Percentiles rank a stretch among this genome's conserved stretches.
phyloP scores from a whole-genome alignment of 2,797 vertebrate genomes.

The Miichthys miiuy region DNA sequence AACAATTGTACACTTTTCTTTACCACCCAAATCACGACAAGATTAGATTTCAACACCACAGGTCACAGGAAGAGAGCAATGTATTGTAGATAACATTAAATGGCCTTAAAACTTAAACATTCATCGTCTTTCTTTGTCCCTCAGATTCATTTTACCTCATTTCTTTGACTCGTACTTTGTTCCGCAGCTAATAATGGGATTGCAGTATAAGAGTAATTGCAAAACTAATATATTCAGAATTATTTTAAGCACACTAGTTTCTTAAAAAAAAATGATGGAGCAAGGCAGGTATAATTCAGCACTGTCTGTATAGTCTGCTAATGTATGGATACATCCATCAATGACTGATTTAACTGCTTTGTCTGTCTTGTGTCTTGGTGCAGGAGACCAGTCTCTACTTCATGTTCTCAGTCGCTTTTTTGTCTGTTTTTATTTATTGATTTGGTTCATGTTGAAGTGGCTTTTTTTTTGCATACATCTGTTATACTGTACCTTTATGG shows the following conservation, averaged over 20 bases:
- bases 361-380: constrained; percentile 39
- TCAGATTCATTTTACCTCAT: constrained; percentile 39
- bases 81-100: constrained; percentile 48
- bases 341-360: constrained; percentile 57
- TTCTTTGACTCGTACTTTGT: constrained; percentile 19
- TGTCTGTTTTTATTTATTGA: constrained; percentile 73
- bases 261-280: constrained; percentile 9
- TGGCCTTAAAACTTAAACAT: constrained; percentile 72
- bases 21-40: constrained; percentile 2
- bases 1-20: constrained; percentile 25
- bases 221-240: constrained; percentile 38
- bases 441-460: constrained; percentile 57
- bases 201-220: constrained; percentile 35
- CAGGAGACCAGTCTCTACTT: constrained; percentile 34
- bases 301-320: constrained; percentile 38
- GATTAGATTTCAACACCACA: constrained; percentile 19
- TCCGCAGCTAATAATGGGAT: constrained; percentile 34
- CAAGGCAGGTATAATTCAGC: constrained; percentile 16
- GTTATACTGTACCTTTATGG: constrained; percentile 57
- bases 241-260: constrained; percentile 39
- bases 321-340: constrained; percentile 36
- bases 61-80: constrained; percentile 26
- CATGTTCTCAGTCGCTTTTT: constrained; percentile 21
- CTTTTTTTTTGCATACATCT: constrained; percentile 45
- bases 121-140: constrained; percentile 34